Conservation (phyloP, 1,140 invertebrate species). For the Nephila pilipes region DNA sequence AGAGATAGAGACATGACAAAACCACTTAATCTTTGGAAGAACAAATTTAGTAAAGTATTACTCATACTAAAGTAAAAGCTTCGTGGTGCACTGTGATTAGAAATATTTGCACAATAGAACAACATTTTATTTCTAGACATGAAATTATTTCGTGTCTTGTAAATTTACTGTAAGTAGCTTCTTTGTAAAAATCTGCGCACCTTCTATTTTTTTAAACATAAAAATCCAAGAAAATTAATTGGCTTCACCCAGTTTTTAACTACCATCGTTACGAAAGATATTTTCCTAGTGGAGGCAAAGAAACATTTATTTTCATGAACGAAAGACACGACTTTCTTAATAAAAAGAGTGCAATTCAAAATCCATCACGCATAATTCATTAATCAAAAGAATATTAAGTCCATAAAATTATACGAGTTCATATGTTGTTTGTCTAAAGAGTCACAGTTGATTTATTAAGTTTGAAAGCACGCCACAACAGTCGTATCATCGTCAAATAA, state of each 20-base stretch:
- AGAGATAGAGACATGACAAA: too few relatives aligned
- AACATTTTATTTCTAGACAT: too few relatives aligned
- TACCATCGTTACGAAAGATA: not conserved
- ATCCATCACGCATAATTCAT: slow-evolving; percentile 24
- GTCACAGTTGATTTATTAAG: slow-evolving; percentile 23
- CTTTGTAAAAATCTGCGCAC: too few relatives aligned
- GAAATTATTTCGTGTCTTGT: too few relatives aligned
- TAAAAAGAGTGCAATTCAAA: slow-evolving; percentile 21
- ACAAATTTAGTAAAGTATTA: too few relatives aligned
- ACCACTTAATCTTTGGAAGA: too few relatives aligned
- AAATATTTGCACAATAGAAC: too few relatives aligned
- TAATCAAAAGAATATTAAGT: slow-evolving; percentile 34
- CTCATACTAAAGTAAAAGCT: too few relatives aligned
- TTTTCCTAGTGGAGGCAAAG: not conserved
- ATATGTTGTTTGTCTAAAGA: not conserved
- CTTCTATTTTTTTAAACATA: too few relatives aligned
- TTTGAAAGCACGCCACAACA: not conserved
- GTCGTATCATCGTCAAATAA: not conserved
- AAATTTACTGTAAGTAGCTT: too few relatives aligned
- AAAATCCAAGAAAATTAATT: too few relatives aligned
- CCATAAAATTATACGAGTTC: not conserved
- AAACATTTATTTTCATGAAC: slow-evolving; percentile 23
- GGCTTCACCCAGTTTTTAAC: not conserved
- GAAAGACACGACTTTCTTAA: not conserved
- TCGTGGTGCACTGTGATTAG: too few relatives aligned